Conservation (phyloP, 2,888 invertebrate species). For the Chaitophorus viminalis region DNA sequence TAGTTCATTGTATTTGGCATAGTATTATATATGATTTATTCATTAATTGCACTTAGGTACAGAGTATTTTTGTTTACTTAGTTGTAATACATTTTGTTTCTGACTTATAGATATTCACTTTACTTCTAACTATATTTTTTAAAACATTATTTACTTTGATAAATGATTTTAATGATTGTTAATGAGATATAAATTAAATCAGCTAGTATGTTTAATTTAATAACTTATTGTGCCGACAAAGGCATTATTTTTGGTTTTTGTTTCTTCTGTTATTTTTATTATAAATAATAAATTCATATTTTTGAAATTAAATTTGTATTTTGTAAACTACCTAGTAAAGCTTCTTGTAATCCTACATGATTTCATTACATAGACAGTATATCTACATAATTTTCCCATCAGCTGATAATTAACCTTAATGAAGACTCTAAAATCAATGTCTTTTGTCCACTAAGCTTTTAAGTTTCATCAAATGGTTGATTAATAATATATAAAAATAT, state of each 20-base stretch:
- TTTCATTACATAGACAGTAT: background rate
- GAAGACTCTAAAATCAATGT: background rate
- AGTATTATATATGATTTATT: too few relatives aligned
- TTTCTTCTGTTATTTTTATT: background rate
- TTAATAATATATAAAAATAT: background rate
- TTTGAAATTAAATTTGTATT: background rate
- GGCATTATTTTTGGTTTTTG: background rate
- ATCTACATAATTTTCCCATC: background rate
- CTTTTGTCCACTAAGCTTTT: background rate
- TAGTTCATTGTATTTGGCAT: background rate
- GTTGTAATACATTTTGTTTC: too few relatives aligned
- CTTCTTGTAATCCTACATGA: background rate
- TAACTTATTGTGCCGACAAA: background rate
- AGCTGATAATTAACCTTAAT: background rate
- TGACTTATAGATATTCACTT: too few relatives aligned
- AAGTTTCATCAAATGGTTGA: background rate
- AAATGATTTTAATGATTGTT: too few relatives aligned
- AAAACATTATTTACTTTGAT: background rate
- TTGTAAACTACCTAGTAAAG: background rate
- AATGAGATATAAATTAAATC: background rate
- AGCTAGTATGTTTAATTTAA: background rate
- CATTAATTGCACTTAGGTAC: too few relatives aligned
- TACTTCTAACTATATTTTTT: background rate
- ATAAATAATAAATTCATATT: background rate
- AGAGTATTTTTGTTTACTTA: too few relatives aligned